phyloP scores from a whole-genome alignment of 2,113 vertebrate genomes.

The Galemys pyrenaicus region DNA sequence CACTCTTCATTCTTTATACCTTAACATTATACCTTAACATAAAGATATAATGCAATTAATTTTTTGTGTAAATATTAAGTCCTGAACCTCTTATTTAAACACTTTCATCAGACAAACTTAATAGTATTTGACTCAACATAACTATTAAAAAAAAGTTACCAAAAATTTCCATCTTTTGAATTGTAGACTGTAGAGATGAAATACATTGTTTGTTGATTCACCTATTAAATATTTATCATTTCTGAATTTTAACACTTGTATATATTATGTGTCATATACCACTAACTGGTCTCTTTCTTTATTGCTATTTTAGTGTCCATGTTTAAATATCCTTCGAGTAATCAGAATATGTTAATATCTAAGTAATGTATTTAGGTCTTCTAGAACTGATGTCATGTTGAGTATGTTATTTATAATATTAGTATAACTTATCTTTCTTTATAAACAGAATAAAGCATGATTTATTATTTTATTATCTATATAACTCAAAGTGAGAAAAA shows the following conservation, averaged over 20 bases:
- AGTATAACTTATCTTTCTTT: background rate
- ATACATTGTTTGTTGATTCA: background rate
- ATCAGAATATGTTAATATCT: background rate
- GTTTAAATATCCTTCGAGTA: background rate
- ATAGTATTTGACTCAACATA: background rate
- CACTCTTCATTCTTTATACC: background rate
- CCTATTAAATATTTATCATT: background rate
- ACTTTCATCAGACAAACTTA: background rate
- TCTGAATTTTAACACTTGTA: conserved; percentile 9
- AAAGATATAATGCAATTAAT: background rate
- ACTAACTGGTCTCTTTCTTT: background rate
- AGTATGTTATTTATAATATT: background rate
- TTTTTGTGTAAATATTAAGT: background rate
- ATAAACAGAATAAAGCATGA: background rate
- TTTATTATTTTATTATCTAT: background rate
- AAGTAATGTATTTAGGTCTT: background rate
- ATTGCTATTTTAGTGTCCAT: background rate
- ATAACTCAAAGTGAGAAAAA: background rate
- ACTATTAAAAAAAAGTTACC: background rate
- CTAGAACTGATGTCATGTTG: background rate
- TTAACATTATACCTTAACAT: background rate
- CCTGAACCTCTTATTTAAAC: background rate
- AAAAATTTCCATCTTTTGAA: background rate
- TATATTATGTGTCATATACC: background rate
- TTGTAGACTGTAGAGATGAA: background rate